phyloP scores from a whole-genome alignment of 1,140 invertebrate species.

The Coenobita brevimanus region DNA sequence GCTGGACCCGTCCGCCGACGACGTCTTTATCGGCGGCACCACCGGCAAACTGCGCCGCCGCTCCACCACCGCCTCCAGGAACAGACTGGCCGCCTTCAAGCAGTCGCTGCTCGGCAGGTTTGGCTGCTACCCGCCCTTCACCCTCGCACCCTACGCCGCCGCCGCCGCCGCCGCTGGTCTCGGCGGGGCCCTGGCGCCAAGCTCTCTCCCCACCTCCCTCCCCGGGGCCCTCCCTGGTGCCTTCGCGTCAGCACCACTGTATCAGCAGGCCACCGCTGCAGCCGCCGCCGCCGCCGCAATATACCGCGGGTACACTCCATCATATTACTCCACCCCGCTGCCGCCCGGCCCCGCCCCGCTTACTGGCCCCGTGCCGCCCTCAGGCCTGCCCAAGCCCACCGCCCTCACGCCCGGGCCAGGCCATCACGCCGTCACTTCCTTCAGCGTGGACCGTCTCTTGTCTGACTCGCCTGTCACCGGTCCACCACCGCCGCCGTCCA shows the following conservation, averaged over 20 bases:
- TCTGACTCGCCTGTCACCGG: constrained; percentile 45
- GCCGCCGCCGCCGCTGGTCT: constrained; percentile 39
- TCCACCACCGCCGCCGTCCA: constrained; percentile 15
- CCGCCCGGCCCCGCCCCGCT: constrained; percentile 38
- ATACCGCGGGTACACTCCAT: constrained; percentile 51
- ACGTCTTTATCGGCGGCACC: constrained; percentile 97
- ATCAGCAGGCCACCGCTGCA: constrained; percentile 45
- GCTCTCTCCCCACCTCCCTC: constrained; percentile 21
- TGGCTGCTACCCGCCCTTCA: constrained; percentile 49
- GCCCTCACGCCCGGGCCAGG: constrained; percentile 44
- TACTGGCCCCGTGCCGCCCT: constrained; percentile 44
- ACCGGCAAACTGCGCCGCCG: constrained; percentile 94
- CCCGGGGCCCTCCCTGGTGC: constrained; percentile 24
- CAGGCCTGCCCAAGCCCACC: constrained; percentile 48
- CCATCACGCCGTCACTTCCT: constrained; percentile 46
- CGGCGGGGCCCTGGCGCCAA: constrained; percentile 24
- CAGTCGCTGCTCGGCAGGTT: constrained; percentile 72
- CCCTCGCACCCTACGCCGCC: constrained; percentile 53
- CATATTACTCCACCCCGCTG: constrained; percentile 43
- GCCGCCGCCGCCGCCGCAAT: constrained; percentile 53
- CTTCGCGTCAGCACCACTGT: constrained; percentile 32
- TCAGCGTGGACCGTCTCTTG: constrained; percentile 50
- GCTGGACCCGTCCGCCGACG: constrained; percentile 93
- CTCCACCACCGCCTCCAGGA: constrained; percentile 88
- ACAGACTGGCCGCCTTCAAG: constrained; percentile 90